A percentile compares a stretch with the other conserved stretches of the same genome.
Evolutionary conservation across 2,888 invertebrate species (phyloP).

Genomic region (Caenorhabditis sp.): DNA sequence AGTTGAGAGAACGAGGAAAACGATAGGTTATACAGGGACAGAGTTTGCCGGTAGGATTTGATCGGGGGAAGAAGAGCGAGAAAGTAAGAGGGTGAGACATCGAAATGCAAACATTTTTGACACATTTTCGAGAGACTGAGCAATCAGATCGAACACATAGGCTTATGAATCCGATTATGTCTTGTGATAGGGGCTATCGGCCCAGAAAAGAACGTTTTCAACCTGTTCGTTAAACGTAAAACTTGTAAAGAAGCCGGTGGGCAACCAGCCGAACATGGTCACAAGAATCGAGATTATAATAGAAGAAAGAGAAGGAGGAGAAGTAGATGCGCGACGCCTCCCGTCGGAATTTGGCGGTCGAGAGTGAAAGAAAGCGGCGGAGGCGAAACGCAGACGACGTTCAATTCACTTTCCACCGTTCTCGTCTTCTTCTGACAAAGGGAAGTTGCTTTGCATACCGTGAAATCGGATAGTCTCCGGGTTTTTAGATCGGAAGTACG

Average conservation of each 20-base stretch:
- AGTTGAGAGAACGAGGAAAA: not conserved
- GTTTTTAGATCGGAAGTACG: not conserved
- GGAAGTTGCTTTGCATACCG: not conserved
- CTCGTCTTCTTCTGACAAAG: not conserved
- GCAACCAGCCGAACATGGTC: conserved; percentile 12
- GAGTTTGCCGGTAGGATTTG: conserved; percentile 1
- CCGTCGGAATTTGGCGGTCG: conserved; percentile 15
- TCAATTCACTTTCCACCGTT: conserved; percentile 10
- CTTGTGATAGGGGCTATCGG: too few relatives aligned
- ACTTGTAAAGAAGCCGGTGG: too few relatives aligned
- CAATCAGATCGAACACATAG: not conserved
- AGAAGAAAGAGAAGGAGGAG: not conserved
- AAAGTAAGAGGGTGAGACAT: not conserved
- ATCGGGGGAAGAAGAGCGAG: not conserved
- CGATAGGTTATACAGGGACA: not conserved
- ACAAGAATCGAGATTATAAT: not conserved
- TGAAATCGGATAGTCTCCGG: conserved; percentile 1
- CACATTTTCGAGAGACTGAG: conserved; percentile 39
- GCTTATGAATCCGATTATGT: too few relatives aligned
- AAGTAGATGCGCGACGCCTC: not conserved
- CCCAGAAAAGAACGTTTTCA: too few relatives aligned
- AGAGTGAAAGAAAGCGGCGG: not conserved
- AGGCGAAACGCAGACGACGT: conserved; percentile 11
- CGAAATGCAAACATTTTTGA: conserved; percentile 48
- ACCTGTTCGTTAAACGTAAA: too few relatives aligned